Evolutionary conservation across 2,888 invertebrate species (phyloP).

Genomic region (Rhagophthalmus giganteus): DNA sequence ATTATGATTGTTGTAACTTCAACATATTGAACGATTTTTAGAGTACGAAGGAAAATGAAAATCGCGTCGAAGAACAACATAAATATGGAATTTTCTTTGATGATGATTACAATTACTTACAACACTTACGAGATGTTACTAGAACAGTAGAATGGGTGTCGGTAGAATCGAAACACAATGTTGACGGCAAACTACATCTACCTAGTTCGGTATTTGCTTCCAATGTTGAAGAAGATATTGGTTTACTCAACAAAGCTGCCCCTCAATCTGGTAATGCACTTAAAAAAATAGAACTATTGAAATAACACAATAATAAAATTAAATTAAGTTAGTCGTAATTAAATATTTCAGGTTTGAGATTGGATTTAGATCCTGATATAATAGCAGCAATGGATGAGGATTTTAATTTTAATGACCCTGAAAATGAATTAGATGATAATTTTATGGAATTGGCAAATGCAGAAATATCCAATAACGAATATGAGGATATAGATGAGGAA

Average conservation of each 20-base stretch:
- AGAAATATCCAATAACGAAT: too few species aligned
- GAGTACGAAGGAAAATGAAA: conserved; percentile 42
- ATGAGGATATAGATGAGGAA: conserved; percentile 46
- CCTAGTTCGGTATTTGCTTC: conserved; percentile 91
- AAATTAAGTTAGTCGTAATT: too few species aligned
- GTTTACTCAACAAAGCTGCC: conserved; percentile 80
- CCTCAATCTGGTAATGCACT: conserved; percentile 57
- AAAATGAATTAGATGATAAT: conserved; percentile 88
- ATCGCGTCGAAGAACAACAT: conserved; percentile 69
- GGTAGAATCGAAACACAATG: conserved; percentile 49
- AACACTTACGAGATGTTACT: conserved; percentile 76
- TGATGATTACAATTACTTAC: conserved; percentile 93
- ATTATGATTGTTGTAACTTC: too few species aligned
- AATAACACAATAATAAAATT: not conserved
- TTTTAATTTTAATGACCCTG: conserved; percentile 81
- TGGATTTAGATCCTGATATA: conserved; percentile 86
- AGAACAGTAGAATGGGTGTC: conserved; percentile 61
- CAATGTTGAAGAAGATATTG: conserved; percentile 81
- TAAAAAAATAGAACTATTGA: conserved; percentile 41
- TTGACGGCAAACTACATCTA: conserved; percentile 50
- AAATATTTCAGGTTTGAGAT: conserved; percentile 56
- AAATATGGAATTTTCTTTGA: conserved; percentile 93
- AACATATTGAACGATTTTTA: too few species aligned
- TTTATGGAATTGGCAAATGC: conserved; percentile 83
- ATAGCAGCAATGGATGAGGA: conserved; percentile 93